Base-by-base conservation (phyloP, 2,797 vertebrate genomes). In the Melanotaenia pygmaea region DNA sequence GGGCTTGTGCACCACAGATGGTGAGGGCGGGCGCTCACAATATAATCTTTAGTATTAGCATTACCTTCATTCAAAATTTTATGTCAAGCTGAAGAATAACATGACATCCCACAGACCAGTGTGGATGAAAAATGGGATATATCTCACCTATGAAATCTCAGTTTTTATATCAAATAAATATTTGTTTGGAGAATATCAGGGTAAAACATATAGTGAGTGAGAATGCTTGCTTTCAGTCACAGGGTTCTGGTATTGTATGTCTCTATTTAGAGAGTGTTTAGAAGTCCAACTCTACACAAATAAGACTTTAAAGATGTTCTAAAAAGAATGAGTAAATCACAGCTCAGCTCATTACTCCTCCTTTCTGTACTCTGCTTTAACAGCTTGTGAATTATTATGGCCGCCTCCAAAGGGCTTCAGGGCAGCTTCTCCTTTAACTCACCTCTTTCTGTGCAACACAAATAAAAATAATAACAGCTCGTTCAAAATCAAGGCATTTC, bases 401-500 rank as follows among this genome's bases (percentile, higher is more conserved):
- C 74, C 56, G 40, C 22, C 62, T 88, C 58, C 56, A 57, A 18
- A 37, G 1, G 32, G 34, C 67, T 53, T 72, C 18, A 10, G 35
- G 53, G 8, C 77, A 64, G 64, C 63, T 47, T 35, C 43, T 81
- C 45, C 3, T 20, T 60, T 35, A 53, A 20, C 62, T 8, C 10
- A 45, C 16, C 37, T 71, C 51, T 67, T 57, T 43, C 70, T 65
- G 45, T 68, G 67, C 50, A 59, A 81, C 57, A 43, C 16, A 0
- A 16, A 64, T 74, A 72, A 40, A 74, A 77, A 81, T 57, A 79
- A 76, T 59, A 66, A 26, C 45, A 26, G 30, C 18, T 45, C 26
- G 30, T 70, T 74, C 82, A 92, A 92, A 90, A 91, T 93, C 85
- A 87, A 70, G 2, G 81, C 76, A 61, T 63, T 69, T 69, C 32